A percentile compares a stretch with the other conserved stretches of the same genome.
Conservation (phyloP, 2,888 invertebrate genomes). For the Auanema sp. region DNA sequence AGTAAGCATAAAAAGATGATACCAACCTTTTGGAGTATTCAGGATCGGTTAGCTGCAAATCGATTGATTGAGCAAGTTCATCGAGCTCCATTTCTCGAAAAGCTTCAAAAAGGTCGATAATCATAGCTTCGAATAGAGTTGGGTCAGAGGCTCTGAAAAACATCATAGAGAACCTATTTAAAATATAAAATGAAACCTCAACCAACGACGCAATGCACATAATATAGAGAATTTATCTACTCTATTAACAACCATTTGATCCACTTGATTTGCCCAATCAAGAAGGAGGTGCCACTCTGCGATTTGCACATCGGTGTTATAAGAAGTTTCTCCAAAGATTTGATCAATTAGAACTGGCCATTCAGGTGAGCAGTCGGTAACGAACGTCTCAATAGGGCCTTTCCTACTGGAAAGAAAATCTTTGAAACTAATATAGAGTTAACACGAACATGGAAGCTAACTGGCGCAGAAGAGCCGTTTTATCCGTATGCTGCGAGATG, state of each 20-base stretch:
- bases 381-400: constrained; percentile 18
- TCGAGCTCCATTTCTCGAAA: constrained; percentile 30
- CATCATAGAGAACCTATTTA: no score
- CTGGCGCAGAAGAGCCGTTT: constrained; percentile 4
- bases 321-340: constrained; percentile 17
- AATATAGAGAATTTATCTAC: constrained; percentile 27
- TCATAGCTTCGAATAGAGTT: constrained; percentile 22
- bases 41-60: constrained; percentile 17
- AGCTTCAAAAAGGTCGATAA: constrained; percentile 26
- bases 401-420: background rate
- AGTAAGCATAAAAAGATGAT: background rate
- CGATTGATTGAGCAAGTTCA: constrained; percentile 18
- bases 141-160: constrained; percentile 23
- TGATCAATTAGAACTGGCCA: constrained; percentile 15
- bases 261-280: constrained; percentile 26
- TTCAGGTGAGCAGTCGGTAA: constrained; percentile 22
- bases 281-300: constrained; percentile 30
- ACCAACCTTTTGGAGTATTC: constrained; percentile 22
- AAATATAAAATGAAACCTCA: no score
- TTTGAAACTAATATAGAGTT: background rate
- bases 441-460: background rate
- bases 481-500: constrained; percentile 8
- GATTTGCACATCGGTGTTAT: constrained; percentile 9
- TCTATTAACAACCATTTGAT: constrained; percentile 22
- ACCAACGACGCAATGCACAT: constrained; percentile 25